Evolutionary conservation across 2,888 invertebrate genomes (phyloP).

Genomic region (Hirudinaria manillensis): DNA sequence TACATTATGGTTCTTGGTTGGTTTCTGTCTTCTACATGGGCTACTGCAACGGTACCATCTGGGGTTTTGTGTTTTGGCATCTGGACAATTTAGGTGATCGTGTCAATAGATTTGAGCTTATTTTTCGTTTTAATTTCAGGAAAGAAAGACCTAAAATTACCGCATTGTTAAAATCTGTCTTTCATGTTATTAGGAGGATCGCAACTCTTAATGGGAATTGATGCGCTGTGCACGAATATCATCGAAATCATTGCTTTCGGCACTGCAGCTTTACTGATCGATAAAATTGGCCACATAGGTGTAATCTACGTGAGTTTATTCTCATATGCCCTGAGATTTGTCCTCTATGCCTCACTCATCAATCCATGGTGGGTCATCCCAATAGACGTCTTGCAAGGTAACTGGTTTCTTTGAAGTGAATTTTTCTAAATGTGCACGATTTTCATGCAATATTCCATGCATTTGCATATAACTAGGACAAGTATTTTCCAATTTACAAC

Average conservation of each 20-base stretch:
- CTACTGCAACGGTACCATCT: slow-evolving; percentile 39
- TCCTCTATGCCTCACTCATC: slow-evolving; percentile 34
- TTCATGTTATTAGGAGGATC: slow-evolving; percentile 32
- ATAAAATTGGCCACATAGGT: slow-evolving; percentile 34
- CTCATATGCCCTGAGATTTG: slow-evolving; percentile 35
- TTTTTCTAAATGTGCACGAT: no score
- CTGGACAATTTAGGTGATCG: slow-evolving; percentile 38
- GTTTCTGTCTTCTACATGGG: slow-evolving; percentile 37
- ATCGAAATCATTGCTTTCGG: slow-evolving; percentile 36
- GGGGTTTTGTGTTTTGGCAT: slow-evolving; percentile 40
- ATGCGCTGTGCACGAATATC: slow-evolving; percentile 21
- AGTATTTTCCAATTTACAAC: no score
- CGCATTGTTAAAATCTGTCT: neutral
- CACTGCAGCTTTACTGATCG: slow-evolving; percentile 26
- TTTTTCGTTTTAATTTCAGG: neutral
- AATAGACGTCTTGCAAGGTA: slow-evolving; percentile 37
- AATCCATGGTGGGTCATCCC: slow-evolving; percentile 39
- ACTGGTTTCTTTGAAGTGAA: neutral
- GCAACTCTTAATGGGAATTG: slow-evolving; percentile 36
- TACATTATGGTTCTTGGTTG: slow-evolving; percentile 38
- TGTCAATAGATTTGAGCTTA: neutral
- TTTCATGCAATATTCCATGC: no score
- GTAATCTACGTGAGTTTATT: slow-evolving; percentile 37
- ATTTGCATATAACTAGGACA: no score
- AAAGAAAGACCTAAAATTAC: no score